These are phyloP conservation scores for Meloidogyne floridensis DNA, from an alignment of 1,140 invertebrate genomes.

Conservation along the genomic window DNA sequence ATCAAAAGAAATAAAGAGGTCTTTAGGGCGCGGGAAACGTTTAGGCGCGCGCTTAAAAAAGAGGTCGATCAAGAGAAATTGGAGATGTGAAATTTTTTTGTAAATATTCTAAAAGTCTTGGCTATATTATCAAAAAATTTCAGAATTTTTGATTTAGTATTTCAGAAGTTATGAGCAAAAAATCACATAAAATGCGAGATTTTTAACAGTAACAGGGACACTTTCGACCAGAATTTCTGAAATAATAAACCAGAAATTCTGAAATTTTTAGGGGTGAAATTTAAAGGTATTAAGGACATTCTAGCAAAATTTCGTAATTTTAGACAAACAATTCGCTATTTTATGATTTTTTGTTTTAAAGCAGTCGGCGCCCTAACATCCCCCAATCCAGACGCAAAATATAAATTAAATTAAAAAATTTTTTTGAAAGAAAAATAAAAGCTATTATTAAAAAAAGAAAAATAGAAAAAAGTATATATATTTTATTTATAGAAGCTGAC, in stretches of 20 bases:
- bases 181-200: no score
- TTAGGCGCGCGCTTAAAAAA: not conserved
- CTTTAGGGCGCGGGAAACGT: not conserved
- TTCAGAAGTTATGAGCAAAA: no score
- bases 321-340: no score
- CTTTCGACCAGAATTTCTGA: no score
- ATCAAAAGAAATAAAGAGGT: not conserved
- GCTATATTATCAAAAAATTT: not conserved
- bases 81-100: not conserved
- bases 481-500: slow-evolving; percentile 2
- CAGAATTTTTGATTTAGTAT: not conserved
- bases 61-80: not conserved
- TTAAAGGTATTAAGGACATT: no score
- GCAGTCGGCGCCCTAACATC: no score
- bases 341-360: no score
- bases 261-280: no score
- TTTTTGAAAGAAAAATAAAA: not conserved
- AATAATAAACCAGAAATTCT: no score
- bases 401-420: not conserved
- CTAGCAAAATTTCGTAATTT: no score
- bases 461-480: not conserved
- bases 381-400: no score
- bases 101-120: not conserved
- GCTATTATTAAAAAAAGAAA: not conserved
- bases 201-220: no score